Base-by-base conservation (phyloP, 1,140 invertebrate species). In the Drosophila eugracilis region DNA sequence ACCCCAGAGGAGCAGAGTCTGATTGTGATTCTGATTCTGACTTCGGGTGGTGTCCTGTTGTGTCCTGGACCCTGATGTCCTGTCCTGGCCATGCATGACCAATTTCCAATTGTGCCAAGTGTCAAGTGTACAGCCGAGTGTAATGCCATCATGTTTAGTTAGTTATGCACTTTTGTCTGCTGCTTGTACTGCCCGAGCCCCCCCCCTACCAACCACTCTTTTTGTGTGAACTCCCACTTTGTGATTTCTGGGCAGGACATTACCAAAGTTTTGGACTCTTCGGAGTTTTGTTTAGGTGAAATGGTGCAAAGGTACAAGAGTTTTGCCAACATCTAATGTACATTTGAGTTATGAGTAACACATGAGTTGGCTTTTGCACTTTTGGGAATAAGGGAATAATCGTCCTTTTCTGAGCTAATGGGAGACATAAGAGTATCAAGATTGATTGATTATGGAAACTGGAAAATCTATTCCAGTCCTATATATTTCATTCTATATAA, bases 71-170 rank as follows among this genome's bases (percentile, higher is more conserved):
- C 22, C 28, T 15, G 49, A 45, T 45, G 39, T 63, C 60, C 60
- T 47, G 55, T 14, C 22, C 60, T 28, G 41, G 26, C 54, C 66
- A 80, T 75, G 59, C 77, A 80, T 80, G 72, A 76, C 65, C 59
- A 75, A 80, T 72, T 80, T 80, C 66, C 71, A 80, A 80, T 80
- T 80, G 72, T 76, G 44, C 63, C 72, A 72, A 81, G 67, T 81
- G 78, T 73, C 77, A 81, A 63, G 54, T 59, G 67, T 73, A 73
- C 48, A 42, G 45, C 22, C 45, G 28, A 66, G 49, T 53, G 70
- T 73, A 73, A 73, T 73, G 69, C 69, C 70, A 73, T 73, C 70
- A 73, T 73, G 70, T 73, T 73, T 73, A 73, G 70, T 73, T 73
- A 73, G 70, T 73, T 73, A 73, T 73, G 69, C 70, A 73, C 69